Base-by-base conservation (phyloP, 2,888 invertebrate species). In the Drosophila putrida region DNA sequence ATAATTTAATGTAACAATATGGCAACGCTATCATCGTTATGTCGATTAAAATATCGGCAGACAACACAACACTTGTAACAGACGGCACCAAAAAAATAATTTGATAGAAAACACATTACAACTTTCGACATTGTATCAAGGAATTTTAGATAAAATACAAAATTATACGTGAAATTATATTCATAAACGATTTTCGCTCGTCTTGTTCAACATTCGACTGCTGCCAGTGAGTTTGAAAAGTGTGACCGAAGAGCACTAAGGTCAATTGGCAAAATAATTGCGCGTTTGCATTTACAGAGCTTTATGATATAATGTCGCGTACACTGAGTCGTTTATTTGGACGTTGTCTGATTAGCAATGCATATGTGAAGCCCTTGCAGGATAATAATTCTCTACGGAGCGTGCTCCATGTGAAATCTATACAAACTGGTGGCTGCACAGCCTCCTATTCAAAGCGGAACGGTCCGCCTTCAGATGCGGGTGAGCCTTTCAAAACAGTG, bases 241-340 rank as follows among this genome's bases (percentile, higher is more conserved):
- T 67, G 67, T 71, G 62, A 47, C 62, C 61, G 43, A 41, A 11
- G 41, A 44, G 28, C 53, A n/a, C 25, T 25, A 54, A 38, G 36
- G 38, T 43, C 53, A 35, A 65, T 59, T 47, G 53, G 77, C 58
- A 15, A 59, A 63, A 67, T 64, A 67, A 67, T 65, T 74, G 70
- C 75, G 69, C 61, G 58, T 75, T 67, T 67, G 41, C 10, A 27
- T 60, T 72, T 72, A 39, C 47, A 75, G 49, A 69, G 58, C 66
- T 60, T 73, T 74, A 49, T 86, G 86, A 88, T 88, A 88, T 85
- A 88, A 85, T 81, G 85, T 88, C 88, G 49, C 86, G 86, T n/a
- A 54, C 88, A 10, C 35, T 85, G 47, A 72, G 66, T 62, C 80
- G 86, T 36, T 63, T 83, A 47, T 60, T 86, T 50, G 81, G 78